Conservation (phyloP, 2,888 invertebrate species). For the Melinopterus prodromus region DNA sequence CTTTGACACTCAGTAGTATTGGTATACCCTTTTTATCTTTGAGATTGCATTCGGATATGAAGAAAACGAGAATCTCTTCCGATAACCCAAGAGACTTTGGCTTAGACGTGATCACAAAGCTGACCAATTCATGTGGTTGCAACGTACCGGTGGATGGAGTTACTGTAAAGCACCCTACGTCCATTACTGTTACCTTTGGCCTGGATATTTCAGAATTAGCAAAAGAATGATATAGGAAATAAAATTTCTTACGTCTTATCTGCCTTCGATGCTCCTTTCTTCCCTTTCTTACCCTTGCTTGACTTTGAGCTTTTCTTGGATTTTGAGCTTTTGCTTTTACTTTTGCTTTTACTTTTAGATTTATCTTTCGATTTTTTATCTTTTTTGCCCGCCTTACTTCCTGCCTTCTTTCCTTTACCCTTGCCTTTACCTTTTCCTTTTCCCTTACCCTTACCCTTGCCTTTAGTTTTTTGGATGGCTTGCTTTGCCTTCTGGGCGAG, state of each 20-base stretch:
- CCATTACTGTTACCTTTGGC: slow-evolving; percentile 48
- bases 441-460: slow-evolving; percentile 35
- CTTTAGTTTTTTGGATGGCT: slow-evolving; percentile 32
- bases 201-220: slow-evolving; percentile 20
- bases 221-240: background rate
- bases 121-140: slow-evolving; percentile 51
- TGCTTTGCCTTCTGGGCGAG: slow-evolving; percentile 38
- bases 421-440: slow-evolving; percentile 35
- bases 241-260: slow-evolving; percentile 15
- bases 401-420: slow-evolving; percentile 34
- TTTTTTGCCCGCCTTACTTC: slow-evolving; percentile 37
- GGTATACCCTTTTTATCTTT: slow-evolving; percentile 63
- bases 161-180: slow-evolving; percentile 56
- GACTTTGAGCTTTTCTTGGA: slow-evolving; percentile 31
- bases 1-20: slow-evolving; percentile 63
- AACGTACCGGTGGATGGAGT: slow-evolving; percentile 55
- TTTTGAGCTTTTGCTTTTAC: slow-evolving; percentile 40
- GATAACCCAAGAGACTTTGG: slow-evolving; percentile 53
- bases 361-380: slow-evolving; percentile 28
- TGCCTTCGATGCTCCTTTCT: slow-evolving; percentile 43
- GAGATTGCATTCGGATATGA: slow-evolving; percentile 58
- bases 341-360: slow-evolving; percentile 33
- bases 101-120: slow-evolving; percentile 55
- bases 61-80: slow-evolving; percentile 55
- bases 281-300: slow-evolving; percentile 36